These are phyloP conservation scores for Cardiocondyla obscurior DNA, from an alignment of 1,140 invertebrate species.

Conservation along the genomic window DNA sequence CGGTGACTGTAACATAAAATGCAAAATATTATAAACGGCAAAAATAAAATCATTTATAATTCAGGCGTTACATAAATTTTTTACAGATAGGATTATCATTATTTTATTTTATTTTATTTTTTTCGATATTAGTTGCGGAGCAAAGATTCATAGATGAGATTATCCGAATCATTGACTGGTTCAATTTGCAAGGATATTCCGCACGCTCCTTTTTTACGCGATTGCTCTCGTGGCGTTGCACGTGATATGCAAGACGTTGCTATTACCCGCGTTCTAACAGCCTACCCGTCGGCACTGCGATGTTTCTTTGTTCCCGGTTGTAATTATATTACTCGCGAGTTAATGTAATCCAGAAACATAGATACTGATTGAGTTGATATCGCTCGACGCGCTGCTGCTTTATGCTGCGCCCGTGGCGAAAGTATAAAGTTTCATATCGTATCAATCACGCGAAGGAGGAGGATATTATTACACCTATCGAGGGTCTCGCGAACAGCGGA, in stretches of 20 bases:
- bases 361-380: constrained; percentile 54
- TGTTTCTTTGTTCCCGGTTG: constrained; percentile 47
- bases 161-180: not conserved
- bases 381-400: constrained; percentile 32
- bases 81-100: no score
- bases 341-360: constrained; percentile 54
- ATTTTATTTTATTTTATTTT: not conserved
- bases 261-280: constrained; percentile 37
- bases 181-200: not conserved
- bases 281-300: constrained; percentile 30
- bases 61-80: no score
- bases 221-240: constrained; percentile 34
- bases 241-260: constrained; percentile 37
- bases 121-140: not conserved
- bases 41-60: no score
- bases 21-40: no score
- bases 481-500: not conserved
- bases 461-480: constrained; percentile 44
- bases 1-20: no score
- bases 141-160: not conserved
- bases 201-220: not conserved
- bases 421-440: constrained; percentile 49
- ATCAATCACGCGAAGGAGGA: constrained; percentile 32
- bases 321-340: constrained; percentile 56
- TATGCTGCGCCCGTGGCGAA: constrained; percentile 49